phyloP scores from a whole-genome alignment of 1,140 invertebrate species.

The Heliothis subflexa region DNA sequence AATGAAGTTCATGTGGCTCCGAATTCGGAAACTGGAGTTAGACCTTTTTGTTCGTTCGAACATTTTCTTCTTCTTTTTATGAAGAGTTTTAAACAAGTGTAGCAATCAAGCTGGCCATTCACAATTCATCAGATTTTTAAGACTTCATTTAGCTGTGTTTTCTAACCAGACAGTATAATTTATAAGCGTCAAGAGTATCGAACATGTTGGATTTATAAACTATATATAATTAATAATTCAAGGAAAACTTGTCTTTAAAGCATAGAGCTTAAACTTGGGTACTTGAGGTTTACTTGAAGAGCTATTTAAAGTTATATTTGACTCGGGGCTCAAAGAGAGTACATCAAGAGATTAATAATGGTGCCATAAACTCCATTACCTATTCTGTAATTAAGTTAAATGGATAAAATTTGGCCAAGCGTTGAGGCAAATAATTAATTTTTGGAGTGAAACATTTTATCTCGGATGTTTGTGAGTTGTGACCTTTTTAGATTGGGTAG shows the following conservation, averaged over 20 bases:
- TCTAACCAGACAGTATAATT: background rate
- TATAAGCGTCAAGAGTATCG: too few relatives aligned
- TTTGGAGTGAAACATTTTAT: constrained; percentile 61
- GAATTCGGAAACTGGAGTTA: background rate
- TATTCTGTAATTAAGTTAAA: constrained; percentile 79
- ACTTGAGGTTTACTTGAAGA: constrained; percentile 12
- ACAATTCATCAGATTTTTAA: too few relatives aligned
- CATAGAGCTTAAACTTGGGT: too few relatives aligned
- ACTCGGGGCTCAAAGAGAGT: constrained; percentile 55
- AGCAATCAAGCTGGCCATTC: too few relatives aligned
- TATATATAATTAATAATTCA: too few relatives aligned
- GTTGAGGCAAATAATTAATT: constrained; percentile 73
- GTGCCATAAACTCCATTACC: constrained; percentile 77
- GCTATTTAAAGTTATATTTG: constrained; percentile 62
- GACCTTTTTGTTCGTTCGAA: background rate
- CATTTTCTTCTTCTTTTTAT: too few relatives aligned
- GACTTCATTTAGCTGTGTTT: background rate
- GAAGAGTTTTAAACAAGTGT: too few relatives aligned
- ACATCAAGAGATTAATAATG: constrained; percentile 77
- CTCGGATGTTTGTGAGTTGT: constrained; percentile 49
- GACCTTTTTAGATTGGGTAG: constrained; percentile 37
- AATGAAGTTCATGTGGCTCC: background rate
- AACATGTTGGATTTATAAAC: too few relatives aligned
- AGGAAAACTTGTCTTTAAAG: background rate
- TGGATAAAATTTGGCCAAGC: constrained; percentile 76